Evolutionary conservation across 1,140 invertebrate genomes (phyloP).

Genomic region (Ooceraea biroi): DNA sequence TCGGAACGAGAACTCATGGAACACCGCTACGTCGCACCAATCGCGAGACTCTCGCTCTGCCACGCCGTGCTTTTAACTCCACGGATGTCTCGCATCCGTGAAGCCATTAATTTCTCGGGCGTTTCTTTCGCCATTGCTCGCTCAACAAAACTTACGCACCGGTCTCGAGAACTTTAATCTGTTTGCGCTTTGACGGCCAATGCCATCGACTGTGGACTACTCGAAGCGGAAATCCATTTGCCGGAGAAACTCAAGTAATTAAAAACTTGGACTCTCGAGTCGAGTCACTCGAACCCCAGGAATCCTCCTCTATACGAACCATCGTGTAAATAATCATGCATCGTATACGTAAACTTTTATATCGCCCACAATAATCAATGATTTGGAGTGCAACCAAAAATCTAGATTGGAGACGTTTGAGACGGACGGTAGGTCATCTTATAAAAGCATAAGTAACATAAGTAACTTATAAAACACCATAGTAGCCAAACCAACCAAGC

Average conservation of each 20-base stretch:
- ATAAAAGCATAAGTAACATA: no score
- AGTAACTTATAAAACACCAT: no score
- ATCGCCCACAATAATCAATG: no score
- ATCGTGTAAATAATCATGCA: conserved; percentile 7
- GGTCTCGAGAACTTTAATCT: neutral
- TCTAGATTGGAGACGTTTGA: neutral
- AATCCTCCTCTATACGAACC: neutral
- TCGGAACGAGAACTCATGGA: conserved; percentile 73
- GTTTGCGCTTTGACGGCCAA: neutral
- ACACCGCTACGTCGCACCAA: conserved; percentile 70
- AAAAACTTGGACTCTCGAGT: conserved; percentile 12
- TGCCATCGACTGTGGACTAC: neutral
- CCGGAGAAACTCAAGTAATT: neutral
- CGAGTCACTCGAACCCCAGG: neutral
- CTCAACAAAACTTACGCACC: neutral
- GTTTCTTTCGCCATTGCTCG: conserved; percentile 34
- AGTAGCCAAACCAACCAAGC: neutral
- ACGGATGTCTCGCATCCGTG: conserved; percentile 5
- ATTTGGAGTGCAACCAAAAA: conserved; percentile 20
- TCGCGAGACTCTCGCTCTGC: conserved; percentile 41
- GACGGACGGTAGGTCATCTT: no score
- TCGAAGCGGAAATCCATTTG: neutral
- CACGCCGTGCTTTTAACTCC: conserved; percentile 33
- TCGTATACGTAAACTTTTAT: neutral
- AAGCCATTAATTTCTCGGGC: conserved; percentile 48